Evolutionary conservation across 2,113 vertebrate species (phyloP).

Genomic region (Myotis brandtii): DNA sequence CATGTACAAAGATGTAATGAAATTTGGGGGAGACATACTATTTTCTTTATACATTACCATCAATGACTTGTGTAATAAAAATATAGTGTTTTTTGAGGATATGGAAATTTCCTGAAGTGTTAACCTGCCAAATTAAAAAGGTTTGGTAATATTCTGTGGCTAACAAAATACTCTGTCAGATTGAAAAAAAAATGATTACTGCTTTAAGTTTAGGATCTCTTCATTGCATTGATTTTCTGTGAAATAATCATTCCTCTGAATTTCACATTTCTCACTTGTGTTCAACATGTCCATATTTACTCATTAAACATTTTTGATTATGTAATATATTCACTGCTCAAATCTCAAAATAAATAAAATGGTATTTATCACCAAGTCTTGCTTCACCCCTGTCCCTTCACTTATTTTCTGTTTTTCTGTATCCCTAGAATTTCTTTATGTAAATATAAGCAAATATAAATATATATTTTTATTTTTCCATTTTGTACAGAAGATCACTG

Average conservation of each 20-base stretch:
- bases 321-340: neutral
- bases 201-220: neutral
- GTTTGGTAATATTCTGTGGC: neutral
- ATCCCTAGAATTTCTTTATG: neutral
- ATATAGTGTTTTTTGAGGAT: neutral
- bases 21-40: neutral
- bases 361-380: neutral
- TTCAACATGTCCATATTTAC: neutral
- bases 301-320: neutral
- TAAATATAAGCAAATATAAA: no score
- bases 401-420: neutral
- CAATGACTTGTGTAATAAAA: neutral
- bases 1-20: neutral
- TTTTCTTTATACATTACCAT: neutral
- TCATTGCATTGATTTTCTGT: neutral
- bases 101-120: neutral
- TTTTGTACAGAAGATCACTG: neutral
- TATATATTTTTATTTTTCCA: neutral
- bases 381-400: neutral
- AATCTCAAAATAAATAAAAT: conserved; percentile 33
- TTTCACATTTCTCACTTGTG: neutral
- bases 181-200: neutral
- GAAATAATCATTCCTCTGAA: neutral
- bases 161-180: neutral
- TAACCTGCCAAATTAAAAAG: conserved; percentile 3